phyloP scores from a whole-genome alignment of 1,140 invertebrate genomes.

The Drosophila jambulina region DNA sequence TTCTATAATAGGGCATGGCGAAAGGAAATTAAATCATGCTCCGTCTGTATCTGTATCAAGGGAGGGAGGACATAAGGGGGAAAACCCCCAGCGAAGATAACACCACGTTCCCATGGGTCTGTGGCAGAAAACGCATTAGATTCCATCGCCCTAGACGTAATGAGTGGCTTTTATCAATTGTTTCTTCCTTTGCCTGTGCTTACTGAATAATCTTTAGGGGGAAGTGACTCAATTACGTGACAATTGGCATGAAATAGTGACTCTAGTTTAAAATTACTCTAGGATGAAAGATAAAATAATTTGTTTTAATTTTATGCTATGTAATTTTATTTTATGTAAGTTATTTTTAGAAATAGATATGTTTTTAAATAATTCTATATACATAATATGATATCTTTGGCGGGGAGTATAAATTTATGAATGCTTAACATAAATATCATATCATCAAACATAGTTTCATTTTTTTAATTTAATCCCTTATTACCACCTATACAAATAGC shows the following conservation, averaged over 20 bases:
- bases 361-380: too few relatives aligned
- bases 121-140: not conserved
- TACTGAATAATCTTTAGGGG: not conserved
- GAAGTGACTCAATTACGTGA: constrained; percentile 14
- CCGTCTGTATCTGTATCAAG: constrained; percentile 4
- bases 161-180: not conserved
- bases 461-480: not conserved
- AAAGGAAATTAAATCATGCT: constrained; percentile 47
- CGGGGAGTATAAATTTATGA: too few relatives aligned
- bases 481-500: not conserved
- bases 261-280: not conserved
- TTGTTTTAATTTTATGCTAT: too few relatives aligned
- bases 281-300: not conserved
- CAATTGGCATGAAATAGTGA: not conserved
- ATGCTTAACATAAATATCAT: too few relatives aligned
- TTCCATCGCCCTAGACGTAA: not conserved
- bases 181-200: not conserved
- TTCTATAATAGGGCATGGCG: constrained; percentile 29
- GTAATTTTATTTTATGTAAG: too few relatives aligned
- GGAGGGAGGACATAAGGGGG: not conserved
- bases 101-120: constrained; percentile 4
- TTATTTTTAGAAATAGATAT: too few relatives aligned
- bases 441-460: too few relatives aligned
- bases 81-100: constrained; percentile 11
- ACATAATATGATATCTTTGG: too few relatives aligned